These are phyloP conservation scores for Megaceryle alcyon DNA, from an alignment of 2,797 vertebrate species.

Conservation along the genomic window DNA sequence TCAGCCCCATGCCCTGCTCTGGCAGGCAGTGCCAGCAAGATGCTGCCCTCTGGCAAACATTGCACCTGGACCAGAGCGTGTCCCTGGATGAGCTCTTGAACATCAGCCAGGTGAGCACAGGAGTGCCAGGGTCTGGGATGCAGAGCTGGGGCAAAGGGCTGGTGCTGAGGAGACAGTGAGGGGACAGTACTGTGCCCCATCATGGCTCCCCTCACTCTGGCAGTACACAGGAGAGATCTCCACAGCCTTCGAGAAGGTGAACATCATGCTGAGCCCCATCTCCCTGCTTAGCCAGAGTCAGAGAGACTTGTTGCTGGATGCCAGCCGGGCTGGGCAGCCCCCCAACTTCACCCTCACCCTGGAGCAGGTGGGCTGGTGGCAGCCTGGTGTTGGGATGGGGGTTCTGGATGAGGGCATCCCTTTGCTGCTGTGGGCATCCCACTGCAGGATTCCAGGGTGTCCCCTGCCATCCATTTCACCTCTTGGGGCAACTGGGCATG, in stretches of 20 bases:
- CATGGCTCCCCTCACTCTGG: fast-evolving
- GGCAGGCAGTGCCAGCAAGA: slow-evolving; percentile 83
- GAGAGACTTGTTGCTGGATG: slow-evolving; percentile 28
- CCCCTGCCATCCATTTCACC: neutral
- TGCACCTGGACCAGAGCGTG: slow-evolving; percentile 75
- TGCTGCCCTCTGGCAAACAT: slow-evolving; percentile 79
- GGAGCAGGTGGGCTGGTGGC: slow-evolving; percentile 75
- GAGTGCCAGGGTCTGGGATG: neutral
- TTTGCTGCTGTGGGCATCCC: neutral
- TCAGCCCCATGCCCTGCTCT: neutral
- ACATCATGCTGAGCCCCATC: slow-evolving; percentile 76
- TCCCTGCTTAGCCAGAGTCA: slow-evolving; percentile 74
- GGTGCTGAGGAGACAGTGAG: neutral
- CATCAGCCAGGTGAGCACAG: slow-evolving; percentile 65
- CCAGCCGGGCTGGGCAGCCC: slow-evolving; percentile 38
- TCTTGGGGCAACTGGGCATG: neutral
- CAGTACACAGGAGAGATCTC: slow-evolving; percentile 83
- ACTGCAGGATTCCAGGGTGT: neutral
- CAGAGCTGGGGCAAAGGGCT: neutral
- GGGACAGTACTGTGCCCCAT: neutral
- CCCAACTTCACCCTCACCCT: slow-evolving; percentile 64
- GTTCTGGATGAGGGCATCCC: neutral
- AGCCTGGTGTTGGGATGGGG: neutral
- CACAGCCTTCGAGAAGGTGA: slow-evolving; percentile 63
- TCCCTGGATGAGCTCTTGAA: slow-evolving; percentile 81